phyloP scores from a whole-genome alignment of 2,113 vertebrate species.

The Nansenia antarctica region DNA sequence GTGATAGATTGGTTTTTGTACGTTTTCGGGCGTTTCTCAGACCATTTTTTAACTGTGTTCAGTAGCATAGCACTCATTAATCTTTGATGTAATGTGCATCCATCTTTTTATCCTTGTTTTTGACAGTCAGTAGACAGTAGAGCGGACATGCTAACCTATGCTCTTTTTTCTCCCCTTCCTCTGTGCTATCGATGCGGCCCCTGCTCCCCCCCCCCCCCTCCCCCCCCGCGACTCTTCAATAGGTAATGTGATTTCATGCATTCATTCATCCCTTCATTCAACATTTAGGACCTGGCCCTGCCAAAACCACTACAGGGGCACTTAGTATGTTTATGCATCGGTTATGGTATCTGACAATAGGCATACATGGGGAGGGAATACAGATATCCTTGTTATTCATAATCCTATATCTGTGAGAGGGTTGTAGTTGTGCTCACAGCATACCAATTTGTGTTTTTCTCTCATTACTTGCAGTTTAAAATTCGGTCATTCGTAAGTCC shows the following conservation, averaged over 20 bases:
- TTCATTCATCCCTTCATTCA: constrained; percentile 6
- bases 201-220: constrained; percentile 25
- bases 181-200: constrained; percentile 27
- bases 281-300: neutral
- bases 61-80: no score
- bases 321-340: no score
- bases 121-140: no score
- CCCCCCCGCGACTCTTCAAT: constrained; percentile 34
- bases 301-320: constrained; percentile 32
- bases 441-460: neutral
- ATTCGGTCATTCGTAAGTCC: neutral
- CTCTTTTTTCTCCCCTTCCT: constrained; percentile 30
- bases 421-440: neutral
- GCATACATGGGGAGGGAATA: no score
- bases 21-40: no score
- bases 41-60: no score
- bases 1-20: no score
- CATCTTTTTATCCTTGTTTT: no score
- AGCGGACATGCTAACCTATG: constrained; percentile 41
- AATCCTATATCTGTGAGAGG: constrained; percentile 24
- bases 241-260: constrained; percentile 56
- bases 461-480: neutral
- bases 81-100: no score
- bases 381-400: constrained; percentile 23
- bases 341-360: constrained; percentile 31